Percentiles rank a stretch among this genome's conserved stretches.
Evolutionary conservation across 2,113 vertebrate species (phyloP).

Genomic region (Silurus glanis): DNA sequence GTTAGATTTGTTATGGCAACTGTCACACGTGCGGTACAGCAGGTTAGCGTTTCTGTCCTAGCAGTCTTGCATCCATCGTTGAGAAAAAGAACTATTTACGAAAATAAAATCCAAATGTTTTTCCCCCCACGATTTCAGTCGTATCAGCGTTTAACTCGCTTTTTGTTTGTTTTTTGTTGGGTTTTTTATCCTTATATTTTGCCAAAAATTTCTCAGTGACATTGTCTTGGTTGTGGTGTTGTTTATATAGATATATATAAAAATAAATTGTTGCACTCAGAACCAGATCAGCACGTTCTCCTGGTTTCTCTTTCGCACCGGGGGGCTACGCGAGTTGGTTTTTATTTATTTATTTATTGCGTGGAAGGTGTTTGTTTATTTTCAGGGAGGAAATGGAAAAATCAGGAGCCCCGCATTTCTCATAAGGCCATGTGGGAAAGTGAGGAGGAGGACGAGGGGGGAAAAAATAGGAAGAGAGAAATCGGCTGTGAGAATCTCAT

Average conservation of each 20-base stretch:
- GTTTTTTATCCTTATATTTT: too few relatives aligned
- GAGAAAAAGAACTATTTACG: background rate
- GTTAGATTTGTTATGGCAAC: slow-evolving; percentile 61
- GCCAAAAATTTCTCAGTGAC: background rate
- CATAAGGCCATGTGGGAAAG: slow-evolving; percentile 57
- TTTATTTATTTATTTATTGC: slow-evolving; percentile 31
- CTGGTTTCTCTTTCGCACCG: background rate
- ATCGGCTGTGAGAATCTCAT: slow-evolving; percentile 31
- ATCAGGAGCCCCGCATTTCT: slow-evolving; percentile 55
- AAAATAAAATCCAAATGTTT: background rate
- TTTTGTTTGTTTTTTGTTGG: background rate
- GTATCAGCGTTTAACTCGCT: background rate
- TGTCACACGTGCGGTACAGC: slow-evolving; percentile 57
- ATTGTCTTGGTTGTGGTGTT: background rate
- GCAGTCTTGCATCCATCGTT: slow-evolving; percentile 52
- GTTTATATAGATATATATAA: background rate
- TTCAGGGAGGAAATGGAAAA: slow-evolving; percentile 66
- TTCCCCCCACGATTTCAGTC: background rate
- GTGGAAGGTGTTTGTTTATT: slow-evolving; percentile 60
- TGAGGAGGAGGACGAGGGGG: background rate
- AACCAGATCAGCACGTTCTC: background rate
- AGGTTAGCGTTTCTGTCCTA: slow-evolving; percentile 44
- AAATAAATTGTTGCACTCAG: background rate
- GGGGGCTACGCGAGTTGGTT: slow-evolving; percentile 51
- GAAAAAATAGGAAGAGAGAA: background rate